Evolutionary conservation across 2,797 vertebrate species (phyloP).

Genomic region (Picus viridis): DNA sequence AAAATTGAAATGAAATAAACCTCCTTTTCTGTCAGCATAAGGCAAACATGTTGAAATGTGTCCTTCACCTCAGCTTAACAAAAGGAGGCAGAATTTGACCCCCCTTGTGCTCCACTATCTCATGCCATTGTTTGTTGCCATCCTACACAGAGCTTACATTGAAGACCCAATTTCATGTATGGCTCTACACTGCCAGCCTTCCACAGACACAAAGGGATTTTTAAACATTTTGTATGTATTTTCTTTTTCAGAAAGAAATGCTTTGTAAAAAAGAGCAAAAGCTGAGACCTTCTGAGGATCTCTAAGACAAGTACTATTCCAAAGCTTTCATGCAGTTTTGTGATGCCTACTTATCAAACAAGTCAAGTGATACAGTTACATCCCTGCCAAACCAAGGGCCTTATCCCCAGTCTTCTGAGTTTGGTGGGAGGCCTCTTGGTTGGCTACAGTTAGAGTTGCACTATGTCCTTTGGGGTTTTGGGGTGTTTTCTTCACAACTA

Average conservation of each 20-base stretch:
- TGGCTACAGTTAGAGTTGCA: not conserved
- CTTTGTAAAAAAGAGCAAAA: not conserved
- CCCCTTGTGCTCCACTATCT: not conserved
- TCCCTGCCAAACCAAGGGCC: not conserved
- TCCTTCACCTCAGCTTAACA: not conserved
- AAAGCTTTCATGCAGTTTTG: constrained; percentile 40
- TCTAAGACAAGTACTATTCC: constrained; percentile 3
- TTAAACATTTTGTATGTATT: not conserved
- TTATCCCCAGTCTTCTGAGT: not conserved
- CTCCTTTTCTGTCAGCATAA: not conserved
- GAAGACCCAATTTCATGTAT: not conserved
- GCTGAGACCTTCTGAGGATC: not conserved
- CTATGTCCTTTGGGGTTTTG: not conserved
- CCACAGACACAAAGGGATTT: not conserved
- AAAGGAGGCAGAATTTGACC: not conserved
- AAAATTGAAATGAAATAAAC: too few relatives aligned
- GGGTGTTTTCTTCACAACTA: not conserved
- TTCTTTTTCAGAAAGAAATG: not conserved
- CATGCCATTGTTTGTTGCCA: not conserved
- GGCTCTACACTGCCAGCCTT: not conserved
- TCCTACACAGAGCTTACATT: not conserved
- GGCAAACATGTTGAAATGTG: not conserved
- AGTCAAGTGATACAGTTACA: not conserved
- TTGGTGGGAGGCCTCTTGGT: not conserved
- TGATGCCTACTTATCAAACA: not conserved